phyloP scores from a whole-genome alignment of 2,888 invertebrate species.

The Plutella xylostella region DNA sequence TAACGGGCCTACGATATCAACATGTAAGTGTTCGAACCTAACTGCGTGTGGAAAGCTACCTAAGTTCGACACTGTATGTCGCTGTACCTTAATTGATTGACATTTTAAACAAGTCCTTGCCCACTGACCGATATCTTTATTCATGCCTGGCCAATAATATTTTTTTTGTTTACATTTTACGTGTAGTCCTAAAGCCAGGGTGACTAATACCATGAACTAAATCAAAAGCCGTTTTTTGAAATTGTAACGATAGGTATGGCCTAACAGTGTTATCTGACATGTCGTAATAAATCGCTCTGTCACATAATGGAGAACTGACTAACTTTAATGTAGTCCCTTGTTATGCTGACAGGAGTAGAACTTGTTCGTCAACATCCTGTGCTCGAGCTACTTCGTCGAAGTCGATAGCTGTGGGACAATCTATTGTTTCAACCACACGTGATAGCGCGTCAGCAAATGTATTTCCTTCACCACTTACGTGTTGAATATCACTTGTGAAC shows the following conservation, averaged over 20 bases:
- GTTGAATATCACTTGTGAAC: slow-evolving; percentile 12
- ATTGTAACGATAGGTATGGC: slow-evolving; percentile 17
- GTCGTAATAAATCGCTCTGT: slow-evolving; percentile 16
- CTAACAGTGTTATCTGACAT: slow-evolving; percentile 12
- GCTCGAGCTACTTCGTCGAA: slow-evolving; percentile 1
- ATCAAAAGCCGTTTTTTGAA: slow-evolving; percentile 14
- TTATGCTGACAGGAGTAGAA: neutral
- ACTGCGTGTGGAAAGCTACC: neutral
- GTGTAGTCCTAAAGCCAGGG: slow-evolving; percentile 5
- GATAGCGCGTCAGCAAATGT: slow-evolving; percentile 6
- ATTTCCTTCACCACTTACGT: slow-evolving; percentile 6
- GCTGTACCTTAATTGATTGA: slow-evolving; percentile 6
- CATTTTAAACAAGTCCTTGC: slow-evolving; percentile 5
- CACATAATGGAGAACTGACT: slow-evolving; percentile 4
- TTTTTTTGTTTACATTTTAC: slow-evolving; percentile 1
- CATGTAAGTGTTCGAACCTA: slow-evolving; percentile 8
- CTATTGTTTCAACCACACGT: neutral
- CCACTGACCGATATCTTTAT: slow-evolving; percentile 4
- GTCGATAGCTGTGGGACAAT: neutral
- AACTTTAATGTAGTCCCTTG: slow-evolving; percentile 9
- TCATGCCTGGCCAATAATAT: slow-evolving; percentile 10
- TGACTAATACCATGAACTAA: slow-evolving; percentile 16
- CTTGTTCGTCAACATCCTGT: slow-evolving; percentile 1
- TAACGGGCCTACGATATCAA: slow-evolving; percentile 9
- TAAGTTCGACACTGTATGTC: slow-evolving; percentile 4